Conservation (phyloP, 2,797 vertebrate species). For the Coregonus sp. region DNA sequence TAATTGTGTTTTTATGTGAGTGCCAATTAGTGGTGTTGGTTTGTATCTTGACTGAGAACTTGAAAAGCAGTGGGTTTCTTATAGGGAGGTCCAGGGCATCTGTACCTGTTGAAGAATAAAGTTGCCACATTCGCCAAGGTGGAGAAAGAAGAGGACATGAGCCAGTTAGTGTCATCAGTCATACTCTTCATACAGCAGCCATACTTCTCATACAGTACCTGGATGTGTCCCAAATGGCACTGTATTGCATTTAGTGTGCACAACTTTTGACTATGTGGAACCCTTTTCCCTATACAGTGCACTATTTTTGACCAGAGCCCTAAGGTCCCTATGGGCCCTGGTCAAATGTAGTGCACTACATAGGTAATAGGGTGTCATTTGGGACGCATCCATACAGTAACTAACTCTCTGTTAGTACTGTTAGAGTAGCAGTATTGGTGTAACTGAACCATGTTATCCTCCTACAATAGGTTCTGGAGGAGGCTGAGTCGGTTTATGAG, state of each 20-base stretch:
- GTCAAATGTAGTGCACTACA: no score
- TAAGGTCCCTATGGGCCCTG: no score
- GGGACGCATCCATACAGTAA: no score
- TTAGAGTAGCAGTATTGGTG: background rate
- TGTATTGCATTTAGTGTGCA: no score
- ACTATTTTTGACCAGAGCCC: no score
- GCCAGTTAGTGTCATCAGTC: constrained; percentile 84
- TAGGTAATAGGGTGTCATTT: no score
- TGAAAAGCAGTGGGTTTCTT: constrained; percentile 24
- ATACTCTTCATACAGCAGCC: no score
- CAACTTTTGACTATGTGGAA: no score
- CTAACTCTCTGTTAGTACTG: background rate
- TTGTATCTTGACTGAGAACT: background rate
- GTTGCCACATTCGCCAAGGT: constrained; percentile 98
- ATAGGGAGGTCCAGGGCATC: constrained; percentile 94
- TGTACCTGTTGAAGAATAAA: constrained; percentile 98
- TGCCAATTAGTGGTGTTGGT: background rate
- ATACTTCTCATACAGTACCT: no score
- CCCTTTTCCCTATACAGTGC: no score
- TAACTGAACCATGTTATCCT: background rate
- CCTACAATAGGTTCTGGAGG: constrained; percentile 90
- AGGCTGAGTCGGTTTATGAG: constrained; percentile 94
- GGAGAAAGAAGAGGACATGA: constrained; percentile 98
- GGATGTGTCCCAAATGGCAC: no score
- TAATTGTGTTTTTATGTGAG: background rate